A percentile compares a stretch with the other conserved stretches of the same genome.
Evolutionary conservation across 2,797 vertebrate genomes (phyloP).

Genomic region (Anguilla anguilla): DNA sequence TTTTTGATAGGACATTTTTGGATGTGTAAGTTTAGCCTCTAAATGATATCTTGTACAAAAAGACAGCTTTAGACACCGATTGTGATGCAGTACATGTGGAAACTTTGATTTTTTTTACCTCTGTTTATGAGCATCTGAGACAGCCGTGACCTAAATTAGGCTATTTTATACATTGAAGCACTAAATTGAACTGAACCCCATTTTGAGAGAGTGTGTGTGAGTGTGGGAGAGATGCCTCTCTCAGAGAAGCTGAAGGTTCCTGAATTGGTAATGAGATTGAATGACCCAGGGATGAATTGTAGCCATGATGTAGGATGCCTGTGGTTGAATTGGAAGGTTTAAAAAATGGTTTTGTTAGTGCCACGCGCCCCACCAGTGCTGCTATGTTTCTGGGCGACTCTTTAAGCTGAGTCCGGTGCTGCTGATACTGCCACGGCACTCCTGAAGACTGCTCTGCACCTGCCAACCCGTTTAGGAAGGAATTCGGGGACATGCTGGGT

Average conservation of each 20-base stretch:
- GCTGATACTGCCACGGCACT: background rate
- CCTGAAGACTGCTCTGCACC: background rate
- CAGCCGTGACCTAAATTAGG: background rate
- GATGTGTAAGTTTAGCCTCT: constrained; percentile 43
- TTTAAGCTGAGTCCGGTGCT: background rate
- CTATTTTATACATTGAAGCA: background rate
- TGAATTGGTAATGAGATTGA: background rate
- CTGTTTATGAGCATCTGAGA: background rate
- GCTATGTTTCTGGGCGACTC: constrained; percentile 3
- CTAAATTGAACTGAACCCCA: background rate
- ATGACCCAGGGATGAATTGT: background rate
- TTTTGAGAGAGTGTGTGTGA: background rate
- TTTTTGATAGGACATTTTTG: constrained; percentile 71
- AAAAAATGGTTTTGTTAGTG: background rate
- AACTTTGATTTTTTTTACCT: background rate
- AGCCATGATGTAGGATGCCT: background rate
- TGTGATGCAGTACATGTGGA: background rate
- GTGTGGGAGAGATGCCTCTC: background rate
- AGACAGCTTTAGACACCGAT: background rate
- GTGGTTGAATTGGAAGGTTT: background rate
- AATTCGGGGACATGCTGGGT: background rate
- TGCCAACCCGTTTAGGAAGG: background rate
- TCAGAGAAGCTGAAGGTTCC: background rate
- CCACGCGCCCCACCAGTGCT: background rate
- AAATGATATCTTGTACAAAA: background rate